A percentile compares a stretch with the other conserved stretches of the same genome.
Conservation (phyloP, 2,888 invertebrate genomes). For the Hylaea fasciaria region DNA sequence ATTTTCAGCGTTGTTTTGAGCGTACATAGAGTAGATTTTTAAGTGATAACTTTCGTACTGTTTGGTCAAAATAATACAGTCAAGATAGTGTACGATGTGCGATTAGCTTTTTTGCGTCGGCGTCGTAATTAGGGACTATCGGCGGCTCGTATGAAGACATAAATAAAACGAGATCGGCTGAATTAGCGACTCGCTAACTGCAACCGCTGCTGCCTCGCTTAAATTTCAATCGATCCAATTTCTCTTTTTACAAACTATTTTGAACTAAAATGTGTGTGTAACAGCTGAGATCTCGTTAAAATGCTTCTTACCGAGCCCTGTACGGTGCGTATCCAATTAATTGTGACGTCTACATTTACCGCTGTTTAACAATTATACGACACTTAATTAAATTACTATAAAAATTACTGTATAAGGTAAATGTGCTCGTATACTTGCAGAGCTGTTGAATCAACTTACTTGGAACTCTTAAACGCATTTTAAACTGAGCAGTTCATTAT, state of each 20-base stretch:
- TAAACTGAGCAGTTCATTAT: neutral
- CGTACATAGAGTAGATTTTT: constrained; percentile 24
- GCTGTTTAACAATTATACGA: constrained; percentile 30
- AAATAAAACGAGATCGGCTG: constrained; percentile 78
- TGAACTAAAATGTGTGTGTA: constrained; percentile 38
- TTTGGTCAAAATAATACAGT: constrained; percentile 35
- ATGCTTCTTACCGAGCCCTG: constrained; percentile 24
- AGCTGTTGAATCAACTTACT: constrained; percentile 3
- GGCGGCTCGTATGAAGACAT: constrained; percentile 84
- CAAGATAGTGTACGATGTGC: constrained; percentile 63
- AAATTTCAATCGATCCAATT: constrained; percentile 75
- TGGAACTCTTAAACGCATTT: constrained; percentile 5
- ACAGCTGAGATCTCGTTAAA: constrained; percentile 38
- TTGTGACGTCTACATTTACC: constrained; percentile 31
- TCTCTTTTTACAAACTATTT: constrained; percentile 52
- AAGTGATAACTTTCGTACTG: constrained; percentile 14
- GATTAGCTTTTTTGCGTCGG: constrained; percentile 82
- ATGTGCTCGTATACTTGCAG: constrained; percentile 3
- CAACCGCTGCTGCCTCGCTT: constrained; percentile 58
- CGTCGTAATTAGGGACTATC: constrained; percentile 82
- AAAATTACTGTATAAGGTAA: constrained; percentile 2
- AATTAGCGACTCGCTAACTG: constrained; percentile 69
- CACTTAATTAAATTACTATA: constrained; percentile 28
- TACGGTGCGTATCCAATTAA: constrained; percentile 19
- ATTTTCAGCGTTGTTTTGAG: constrained; percentile 28